These are phyloP conservation scores for Lerema accius DNA, from an alignment of 1,140 invertebrate species.

Conservation along the genomic window DNA sequence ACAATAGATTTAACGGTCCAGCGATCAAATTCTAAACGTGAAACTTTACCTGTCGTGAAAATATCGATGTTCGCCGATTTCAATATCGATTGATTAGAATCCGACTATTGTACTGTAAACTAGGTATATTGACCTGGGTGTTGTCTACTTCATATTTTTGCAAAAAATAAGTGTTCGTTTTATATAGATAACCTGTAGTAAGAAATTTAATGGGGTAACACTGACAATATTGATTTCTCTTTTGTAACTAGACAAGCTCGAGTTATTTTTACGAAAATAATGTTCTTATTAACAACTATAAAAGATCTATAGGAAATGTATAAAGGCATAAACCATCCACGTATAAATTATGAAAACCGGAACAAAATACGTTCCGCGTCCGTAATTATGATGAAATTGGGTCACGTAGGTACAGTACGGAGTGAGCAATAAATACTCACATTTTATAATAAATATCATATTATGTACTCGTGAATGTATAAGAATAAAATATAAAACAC, in stretches of 20 bases:
- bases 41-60: conserved; percentile 14
- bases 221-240: background rate
- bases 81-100: background rate
- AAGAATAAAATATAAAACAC: too few species aligned
- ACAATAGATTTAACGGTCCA: conserved; percentile 22
- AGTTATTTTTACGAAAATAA: background rate
- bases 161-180: background rate
- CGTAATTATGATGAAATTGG: too few species aligned
- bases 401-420: too few species aligned
- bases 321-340: too few species aligned
- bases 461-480: too few species aligned
- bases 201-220: too few species aligned
- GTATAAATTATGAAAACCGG: too few species aligned
- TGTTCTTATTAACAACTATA: background rate
- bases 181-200: background rate
- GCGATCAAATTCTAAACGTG: conserved; percentile 15
- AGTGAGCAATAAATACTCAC: too few species aligned
- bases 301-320: background rate
- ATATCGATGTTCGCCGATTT: conserved; percentile 8
- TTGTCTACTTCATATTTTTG: background rate
- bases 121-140: background rate
- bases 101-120: background rate
- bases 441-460: too few species aligned
- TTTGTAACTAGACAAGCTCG: background rate
- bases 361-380: too few species aligned